Percentiles rank a stretch among this genome's conserved stretches.
Evolutionary conservation across 2,797 vertebrate genomes (phyloP).

Genomic region (Scomberomorus guttatus): DNA sequence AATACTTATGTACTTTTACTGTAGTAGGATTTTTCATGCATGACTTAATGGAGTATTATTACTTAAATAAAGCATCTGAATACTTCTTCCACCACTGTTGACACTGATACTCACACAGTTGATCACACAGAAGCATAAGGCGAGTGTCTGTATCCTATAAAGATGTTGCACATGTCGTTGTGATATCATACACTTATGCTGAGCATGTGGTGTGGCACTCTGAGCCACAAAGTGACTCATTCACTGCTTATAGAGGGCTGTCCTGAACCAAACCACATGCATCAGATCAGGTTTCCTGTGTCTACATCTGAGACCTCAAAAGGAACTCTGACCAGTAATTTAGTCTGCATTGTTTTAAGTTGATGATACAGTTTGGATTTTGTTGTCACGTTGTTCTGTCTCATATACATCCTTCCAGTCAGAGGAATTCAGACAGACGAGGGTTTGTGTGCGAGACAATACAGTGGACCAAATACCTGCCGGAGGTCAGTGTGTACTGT

Average conservation of each 20-base stretch:
- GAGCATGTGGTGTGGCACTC: constrained; percentile 45
- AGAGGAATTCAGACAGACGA: constrained; percentile 11
- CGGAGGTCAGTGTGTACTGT: constrained; percentile 4
- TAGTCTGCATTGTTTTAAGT: constrained; percentile 6
- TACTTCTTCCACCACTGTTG: too few relatives aligned
- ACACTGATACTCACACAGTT: too few relatives aligned
- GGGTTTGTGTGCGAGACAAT: not conserved
- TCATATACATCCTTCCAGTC: not conserved
- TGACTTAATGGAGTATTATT: too few relatives aligned
- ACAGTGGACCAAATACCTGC: not conserved
- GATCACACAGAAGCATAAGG: too few relatives aligned
- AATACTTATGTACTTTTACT: too few relatives aligned
- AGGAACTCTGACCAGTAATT: constrained; percentile 9
- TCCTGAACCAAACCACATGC: constrained; percentile 49
- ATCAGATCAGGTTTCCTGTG: constrained; percentile 44
- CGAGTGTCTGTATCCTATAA: not conserved
- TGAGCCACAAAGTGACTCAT: constrained; percentile 56
- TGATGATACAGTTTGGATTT: not conserved
- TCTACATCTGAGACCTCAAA: constrained; percentile 16
- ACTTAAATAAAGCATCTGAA: too few relatives aligned
- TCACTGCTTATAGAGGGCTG: constrained; percentile 47
- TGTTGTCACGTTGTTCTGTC: not conserved
- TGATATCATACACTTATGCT: constrained; percentile 34
- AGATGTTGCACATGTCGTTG: constrained; percentile 7
- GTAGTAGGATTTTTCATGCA: too few relatives aligned